Percentiles rank a stretch among this genome's conserved stretches.
phyloP scores from a whole-genome alignment of 2,113 vertebrate genomes.

The Symphodus melops region DNA sequence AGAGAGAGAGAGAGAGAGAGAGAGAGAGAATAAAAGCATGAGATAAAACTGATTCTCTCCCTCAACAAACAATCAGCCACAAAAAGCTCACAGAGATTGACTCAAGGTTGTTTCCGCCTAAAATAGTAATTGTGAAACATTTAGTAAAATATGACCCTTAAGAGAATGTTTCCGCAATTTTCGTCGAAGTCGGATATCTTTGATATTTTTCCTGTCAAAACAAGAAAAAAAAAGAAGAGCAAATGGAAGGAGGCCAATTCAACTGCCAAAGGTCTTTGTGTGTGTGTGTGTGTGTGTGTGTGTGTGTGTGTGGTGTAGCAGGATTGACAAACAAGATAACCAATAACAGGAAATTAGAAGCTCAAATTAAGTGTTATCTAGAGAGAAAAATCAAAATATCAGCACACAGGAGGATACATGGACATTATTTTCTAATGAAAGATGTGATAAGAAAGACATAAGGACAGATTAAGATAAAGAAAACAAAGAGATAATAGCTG shows the following conservation, averaged over 20 bases:
- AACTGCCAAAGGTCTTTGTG: neutral
- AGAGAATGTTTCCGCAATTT: constrained; percentile 6
- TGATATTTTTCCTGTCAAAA: constrained; percentile 6
- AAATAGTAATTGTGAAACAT: constrained; percentile 12
- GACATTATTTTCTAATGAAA: neutral
- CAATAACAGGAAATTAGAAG: constrained; percentile 8
- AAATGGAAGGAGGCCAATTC: constrained; percentile 22
- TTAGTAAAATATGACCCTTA: neutral
- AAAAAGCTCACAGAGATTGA: neutral
- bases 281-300: no score
- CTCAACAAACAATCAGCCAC: neutral
- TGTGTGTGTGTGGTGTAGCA: no score
- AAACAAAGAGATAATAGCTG: neutral
- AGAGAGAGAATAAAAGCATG: neutral
- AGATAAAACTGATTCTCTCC: neutral
- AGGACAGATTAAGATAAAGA: neutral
- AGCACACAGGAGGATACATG: neutral
- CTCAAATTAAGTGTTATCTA: neutral
- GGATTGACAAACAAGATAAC: neutral
- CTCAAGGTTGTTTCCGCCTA: neutral
- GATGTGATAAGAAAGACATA: neutral
- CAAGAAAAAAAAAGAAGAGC: constrained; percentile 8
- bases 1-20: no score
- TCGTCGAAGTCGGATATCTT: neutral
- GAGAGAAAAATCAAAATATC: neutral